Evolutionary conservation across 2,888 invertebrate species (phyloP).

Genomic region (Teinopalpus imperialis): DNA sequence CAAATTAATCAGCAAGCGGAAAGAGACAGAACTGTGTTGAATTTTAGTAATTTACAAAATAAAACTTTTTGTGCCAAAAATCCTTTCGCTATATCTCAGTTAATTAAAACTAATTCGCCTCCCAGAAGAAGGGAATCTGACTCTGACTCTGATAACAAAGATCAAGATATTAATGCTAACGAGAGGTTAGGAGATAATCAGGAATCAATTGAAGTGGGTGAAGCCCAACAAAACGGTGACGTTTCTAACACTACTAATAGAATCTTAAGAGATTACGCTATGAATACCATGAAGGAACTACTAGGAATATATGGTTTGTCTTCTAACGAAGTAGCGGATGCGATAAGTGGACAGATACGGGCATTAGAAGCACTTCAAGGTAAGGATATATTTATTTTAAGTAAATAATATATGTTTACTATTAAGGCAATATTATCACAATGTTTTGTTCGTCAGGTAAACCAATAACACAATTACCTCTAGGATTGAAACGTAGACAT

Average conservation of each 20-base stretch:
- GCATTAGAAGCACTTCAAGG: constrained; percentile 87
- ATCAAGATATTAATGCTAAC: constrained; percentile 74
- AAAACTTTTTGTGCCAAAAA: constrained; percentile 81
- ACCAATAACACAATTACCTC: constrained; percentile 69
- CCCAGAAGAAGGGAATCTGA: constrained; percentile 78
- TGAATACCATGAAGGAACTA: constrained; percentile 90
- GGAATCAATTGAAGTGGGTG: constrained; percentile 56
- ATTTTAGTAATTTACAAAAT: constrained; percentile 75
- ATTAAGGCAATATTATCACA: background rate
- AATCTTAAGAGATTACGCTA: constrained; percentile 88
- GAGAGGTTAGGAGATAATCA: constrained; percentile 64
- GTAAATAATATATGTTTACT: too few relatives aligned
- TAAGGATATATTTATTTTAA: too few relatives aligned
- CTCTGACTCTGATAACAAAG: constrained; percentile 73
- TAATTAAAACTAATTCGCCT: constrained; percentile 79
- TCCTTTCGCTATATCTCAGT: constrained; percentile 79
- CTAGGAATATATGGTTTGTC: constrained; percentile 89
- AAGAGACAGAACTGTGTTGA: constrained; percentile 67
- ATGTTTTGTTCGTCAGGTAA: constrained; percentile 48
- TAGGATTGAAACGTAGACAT: constrained; percentile 67
- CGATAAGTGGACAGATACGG: constrained; percentile 84
- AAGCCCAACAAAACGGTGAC: constrained; percentile 67
- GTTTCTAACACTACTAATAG: constrained; percentile 77
- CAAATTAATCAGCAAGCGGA: constrained; percentile 63
- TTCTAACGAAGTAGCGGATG: constrained; percentile 86